These are phyloP conservation scores for Gymnocheta viridis DNA, from an alignment of 2,888 invertebrate genomes.

Conservation along the genomic window DNA sequence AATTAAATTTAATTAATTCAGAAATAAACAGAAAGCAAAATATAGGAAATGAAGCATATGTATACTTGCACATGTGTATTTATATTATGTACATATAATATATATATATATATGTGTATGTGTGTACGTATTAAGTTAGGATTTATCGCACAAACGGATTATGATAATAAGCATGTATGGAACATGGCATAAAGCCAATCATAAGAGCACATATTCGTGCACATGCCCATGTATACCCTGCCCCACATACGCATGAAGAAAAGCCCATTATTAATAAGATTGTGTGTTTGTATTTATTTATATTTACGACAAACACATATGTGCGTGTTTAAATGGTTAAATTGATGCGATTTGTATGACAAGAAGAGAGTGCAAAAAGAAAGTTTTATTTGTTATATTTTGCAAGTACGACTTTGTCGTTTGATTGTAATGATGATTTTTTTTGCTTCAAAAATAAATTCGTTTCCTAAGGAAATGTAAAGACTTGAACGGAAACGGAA, in stretches of 20 bases:
- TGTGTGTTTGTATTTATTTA: conserved; percentile 69
- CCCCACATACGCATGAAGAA: conserved; percentile 32
- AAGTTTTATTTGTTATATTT: conserved; percentile 39
- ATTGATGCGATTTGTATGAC: conserved; percentile 49
- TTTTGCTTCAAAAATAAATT: conserved; percentile 32
- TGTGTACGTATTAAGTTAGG: background rate
- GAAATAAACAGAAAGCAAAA: conserved; percentile 72
- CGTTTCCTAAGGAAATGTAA: conserved; percentile 63
- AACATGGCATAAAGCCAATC: conserved; percentile 33
- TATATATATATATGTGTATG: background rate
- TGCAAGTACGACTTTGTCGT: background rate
- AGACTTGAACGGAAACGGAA: conserved; percentile 72
- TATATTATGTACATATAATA: background rate
- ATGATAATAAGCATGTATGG: conserved; percentile 76
- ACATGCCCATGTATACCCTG: conserved; percentile 52
- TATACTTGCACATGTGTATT: background rate
- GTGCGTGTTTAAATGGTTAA: conserved; percentile 69
- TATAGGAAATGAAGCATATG: conserved; percentile 10
- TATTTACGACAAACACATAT: conserved; percentile 75
- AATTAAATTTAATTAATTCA: conserved; percentile 81
- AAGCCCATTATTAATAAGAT: conserved; percentile 33
- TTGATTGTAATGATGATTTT: conserved; percentile 2
- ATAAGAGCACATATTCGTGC: background rate
- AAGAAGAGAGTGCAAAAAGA: conserved; percentile 20
- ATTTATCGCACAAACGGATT: conserved; percentile 74